Conservation (phyloP, 1,140 invertebrate genomes). For the Pogonus chalceus region DNA sequence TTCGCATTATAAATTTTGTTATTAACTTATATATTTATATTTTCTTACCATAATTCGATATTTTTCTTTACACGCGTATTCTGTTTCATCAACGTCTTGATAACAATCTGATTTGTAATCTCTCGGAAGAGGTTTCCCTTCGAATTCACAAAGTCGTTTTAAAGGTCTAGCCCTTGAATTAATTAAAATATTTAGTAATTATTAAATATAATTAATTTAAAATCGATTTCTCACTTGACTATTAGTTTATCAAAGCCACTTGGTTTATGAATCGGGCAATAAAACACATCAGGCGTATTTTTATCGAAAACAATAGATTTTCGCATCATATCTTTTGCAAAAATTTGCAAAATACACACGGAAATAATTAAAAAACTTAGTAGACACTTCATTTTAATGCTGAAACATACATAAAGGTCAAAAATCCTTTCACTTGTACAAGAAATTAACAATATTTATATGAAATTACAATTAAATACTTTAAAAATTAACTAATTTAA, state of each 20-base stretch:
- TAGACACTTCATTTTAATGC: not conserved
- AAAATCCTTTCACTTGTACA: no score
- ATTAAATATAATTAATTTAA: not conserved
- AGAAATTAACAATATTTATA: no score
- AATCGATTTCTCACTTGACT: conserved; percentile 38
- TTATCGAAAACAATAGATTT: conserved; percentile 76
- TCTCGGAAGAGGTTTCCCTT: conserved; percentile 55
- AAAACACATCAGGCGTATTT: conserved; percentile 74
- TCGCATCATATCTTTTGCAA: conserved; percentile 59
- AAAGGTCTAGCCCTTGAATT: conserved; percentile 50
- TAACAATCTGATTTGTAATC: conserved; percentile 75
- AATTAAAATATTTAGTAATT: not conserved
- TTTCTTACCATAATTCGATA: conserved; percentile 67
- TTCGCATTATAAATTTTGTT: not conserved
- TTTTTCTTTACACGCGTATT: conserved; percentile 75
- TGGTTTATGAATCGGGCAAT: conserved; percentile 69
- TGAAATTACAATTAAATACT: no score
- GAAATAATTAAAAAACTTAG: not conserved
- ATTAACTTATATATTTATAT: not conserved
- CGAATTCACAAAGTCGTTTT: conserved; percentile 64
- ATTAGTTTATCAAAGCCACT: conserved; percentile 58
- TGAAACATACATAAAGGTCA: no score
- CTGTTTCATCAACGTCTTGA: conserved; percentile 69
- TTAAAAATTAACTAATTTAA: no score
- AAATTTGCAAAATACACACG: conserved; percentile 1